Conservation (phyloP, 2,888 invertebrate species). For the Smittia sp. region DNA sequence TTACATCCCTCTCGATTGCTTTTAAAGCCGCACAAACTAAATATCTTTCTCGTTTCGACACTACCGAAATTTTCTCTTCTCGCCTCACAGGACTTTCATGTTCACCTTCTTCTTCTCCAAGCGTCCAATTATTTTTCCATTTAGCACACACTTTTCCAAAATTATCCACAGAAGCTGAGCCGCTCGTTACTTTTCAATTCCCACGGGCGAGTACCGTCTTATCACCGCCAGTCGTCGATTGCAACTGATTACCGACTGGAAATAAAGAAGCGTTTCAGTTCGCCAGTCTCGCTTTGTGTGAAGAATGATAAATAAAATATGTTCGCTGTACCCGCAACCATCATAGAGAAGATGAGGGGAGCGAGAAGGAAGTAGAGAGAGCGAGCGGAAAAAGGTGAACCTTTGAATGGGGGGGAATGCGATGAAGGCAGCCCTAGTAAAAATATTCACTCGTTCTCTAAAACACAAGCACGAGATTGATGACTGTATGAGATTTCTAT, state of each 20-base stretch:
- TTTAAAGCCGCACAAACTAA: too few species aligned
- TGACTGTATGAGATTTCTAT: background rate
- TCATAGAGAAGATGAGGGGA: background rate
- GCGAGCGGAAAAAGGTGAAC: background rate
- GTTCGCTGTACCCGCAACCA: background rate
- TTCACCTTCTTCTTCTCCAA: too few species aligned
- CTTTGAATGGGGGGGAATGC: background rate
- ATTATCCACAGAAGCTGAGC: too few species aligned
- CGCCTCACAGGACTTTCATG: background rate
- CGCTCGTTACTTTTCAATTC: background rate
- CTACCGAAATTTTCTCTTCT: too few species aligned
- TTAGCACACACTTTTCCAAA: too few species aligned
- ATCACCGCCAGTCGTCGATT: conserved; percentile 39
- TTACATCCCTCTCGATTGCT: too few species aligned
- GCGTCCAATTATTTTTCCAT: too few species aligned
- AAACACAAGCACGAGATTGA: background rate
- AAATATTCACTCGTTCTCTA: background rate
- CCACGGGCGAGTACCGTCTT: conserved; percentile 21
- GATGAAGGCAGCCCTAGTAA: background rate
- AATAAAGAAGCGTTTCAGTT: background rate
- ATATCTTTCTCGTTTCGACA: too few species aligned
- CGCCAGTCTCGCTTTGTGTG: background rate
- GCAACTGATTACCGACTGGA: conserved; percentile 33
- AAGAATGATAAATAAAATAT: background rate
- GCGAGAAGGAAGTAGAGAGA: background rate